Percentiles rank a stretch among this genome's conserved stretches.
Evolutionary conservation across 2,888 invertebrate species (phyloP).

Genomic region (Pammene aurita): DNA sequence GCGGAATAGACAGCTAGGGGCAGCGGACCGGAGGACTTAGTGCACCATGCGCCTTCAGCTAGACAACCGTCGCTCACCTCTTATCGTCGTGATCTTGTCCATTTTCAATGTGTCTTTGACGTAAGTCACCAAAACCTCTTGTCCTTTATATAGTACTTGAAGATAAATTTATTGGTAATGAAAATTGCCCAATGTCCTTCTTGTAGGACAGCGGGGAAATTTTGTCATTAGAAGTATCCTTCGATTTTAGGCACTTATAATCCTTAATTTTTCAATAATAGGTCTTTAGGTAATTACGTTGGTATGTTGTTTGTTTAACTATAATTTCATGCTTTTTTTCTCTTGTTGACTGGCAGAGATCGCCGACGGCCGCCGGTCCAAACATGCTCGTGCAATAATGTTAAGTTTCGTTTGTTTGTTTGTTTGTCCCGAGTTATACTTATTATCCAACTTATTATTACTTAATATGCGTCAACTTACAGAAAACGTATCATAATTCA

Average conservation of each 20-base stretch:
- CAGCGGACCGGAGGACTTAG: conserved; percentile 18
- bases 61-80: background rate
- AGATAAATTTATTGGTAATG: background rate
- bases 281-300: background rate
- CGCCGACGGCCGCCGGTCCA: conserved; percentile 12
- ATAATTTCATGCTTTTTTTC: background rate
- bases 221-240: background rate
- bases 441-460: conserved; percentile 11
- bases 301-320: background rate
- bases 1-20: conserved; percentile 11
- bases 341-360: conserved; percentile 15
- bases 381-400: conserved; percentile 26
- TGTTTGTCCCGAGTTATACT: conserved; percentile 29
- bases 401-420: conserved; percentile 26
- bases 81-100: background rate
- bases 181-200: conserved; percentile 8
- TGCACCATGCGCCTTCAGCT: background rate
- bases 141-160: conserved; percentile 3
- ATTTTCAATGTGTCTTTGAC: background rate
- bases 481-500: background rate
- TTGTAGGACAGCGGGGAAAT: background rate
- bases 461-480: background rate
- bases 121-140: too few relatives aligned
- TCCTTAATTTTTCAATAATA: background rate
- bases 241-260: background rate